Evolutionary conservation across 2,888 invertebrate genomes (phyloP).

Genomic region (Stenurella melanura): DNA sequence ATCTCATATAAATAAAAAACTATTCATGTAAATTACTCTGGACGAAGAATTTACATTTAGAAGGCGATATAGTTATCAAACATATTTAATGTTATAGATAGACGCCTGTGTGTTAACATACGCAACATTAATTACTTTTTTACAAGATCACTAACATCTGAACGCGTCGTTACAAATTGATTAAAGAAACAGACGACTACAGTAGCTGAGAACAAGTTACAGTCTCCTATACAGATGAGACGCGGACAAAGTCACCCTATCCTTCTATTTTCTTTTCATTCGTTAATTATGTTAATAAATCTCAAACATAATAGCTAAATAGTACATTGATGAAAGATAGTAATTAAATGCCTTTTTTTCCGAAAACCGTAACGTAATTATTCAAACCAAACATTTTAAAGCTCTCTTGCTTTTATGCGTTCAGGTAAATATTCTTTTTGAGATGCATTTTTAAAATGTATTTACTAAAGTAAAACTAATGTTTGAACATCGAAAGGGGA

Average conservation of each 20-base stretch:
- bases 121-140: conserved; percentile 22
- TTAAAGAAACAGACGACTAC: conserved; percentile 34
- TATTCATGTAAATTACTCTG: background rate
- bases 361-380: background rate
- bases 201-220: conserved; percentile 4
- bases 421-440: background rate
- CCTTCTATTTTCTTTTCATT: background rate
- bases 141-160: conserved; percentile 32
- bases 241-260: conserved; percentile 1
- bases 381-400: background rate
- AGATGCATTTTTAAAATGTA: background rate
- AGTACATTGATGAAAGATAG: background rate
- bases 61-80: background rate
- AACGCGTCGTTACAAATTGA: conserved; percentile 30
- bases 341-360: background rate
- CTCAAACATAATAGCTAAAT: background rate
- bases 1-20: too few species aligned
- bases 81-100: background rate
- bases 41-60: background rate
- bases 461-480: too few species aligned
- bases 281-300: background rate
- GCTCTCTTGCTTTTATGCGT: background rate
- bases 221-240: conserved; percentile 16
- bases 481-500: background rate
- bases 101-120: background rate